Evolutionary conservation across 2,113 vertebrate genomes (phyloP), one percentile per base, ranked within the genome.

Genomic region (Poeciliopsis turrubarensis): DNA sequence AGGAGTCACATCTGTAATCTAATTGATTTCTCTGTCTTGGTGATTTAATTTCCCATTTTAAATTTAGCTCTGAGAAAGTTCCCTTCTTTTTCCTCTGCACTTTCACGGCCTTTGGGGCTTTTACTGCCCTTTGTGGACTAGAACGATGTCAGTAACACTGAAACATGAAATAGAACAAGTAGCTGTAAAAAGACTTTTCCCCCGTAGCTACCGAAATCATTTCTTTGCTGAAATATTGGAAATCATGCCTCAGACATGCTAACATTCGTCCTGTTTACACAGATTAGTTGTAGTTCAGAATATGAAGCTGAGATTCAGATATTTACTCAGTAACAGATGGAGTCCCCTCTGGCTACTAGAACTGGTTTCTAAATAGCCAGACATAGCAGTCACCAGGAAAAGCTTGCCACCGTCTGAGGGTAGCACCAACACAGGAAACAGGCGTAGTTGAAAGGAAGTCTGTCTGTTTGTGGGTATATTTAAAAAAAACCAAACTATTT

Each of bases 371-470:
- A n/a, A 70, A 66, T 60, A 73, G 39, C 39, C 75, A 68, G 39
- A 27, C 22, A 1, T 34, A 62, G 44, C n/a, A 25, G 65, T 80
- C 15, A 15, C 60, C 30, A 31, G 54, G 69, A 64, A 70, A 60
- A 34, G 47, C 65, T 72, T 27, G 54, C 1, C 11, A 71, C 47
- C 34, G 68, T 60, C 69, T 60, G n/a, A 74, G 30, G 25, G 13
- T 8, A 5, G 13, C 31, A 32, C 27, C n/a, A 68, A 71, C 51
- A 73, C 2, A 54, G 37, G 26, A 68, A n/a, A n/a, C 29, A 60
- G 17, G 41, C 1, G 29, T 26, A 70, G 60, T 60, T 84, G 81
- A 82, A 83, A 86, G 60, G 54, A 63, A 44, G 32, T 15, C 31
- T 32, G 30, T 41, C 61, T 77, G 73, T 82, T 29, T 62, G 60